A percentile compares a stretch with the other conserved stretches of the same genome.
phyloP scores from a whole-genome alignment of 2,113 vertebrate species.

The Camelus bactrianus region DNA sequence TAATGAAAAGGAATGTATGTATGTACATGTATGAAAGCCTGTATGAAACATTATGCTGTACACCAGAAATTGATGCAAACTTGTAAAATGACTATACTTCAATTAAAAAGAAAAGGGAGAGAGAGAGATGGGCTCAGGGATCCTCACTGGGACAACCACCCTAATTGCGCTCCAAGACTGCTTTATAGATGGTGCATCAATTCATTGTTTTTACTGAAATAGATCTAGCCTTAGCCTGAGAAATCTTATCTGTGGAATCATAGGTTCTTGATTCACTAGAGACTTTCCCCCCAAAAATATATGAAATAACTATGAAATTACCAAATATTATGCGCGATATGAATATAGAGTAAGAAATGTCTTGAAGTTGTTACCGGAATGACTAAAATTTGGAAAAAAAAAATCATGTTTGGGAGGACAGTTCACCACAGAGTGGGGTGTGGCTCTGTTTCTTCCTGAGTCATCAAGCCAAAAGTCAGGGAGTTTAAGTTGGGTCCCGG shows the following conservation, averaged over 20 bases:
- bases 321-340: background rate
- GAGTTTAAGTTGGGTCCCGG: constrained; percentile 34
- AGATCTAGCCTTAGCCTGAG: no score
- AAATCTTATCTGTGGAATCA: no score
- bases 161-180: background rate
- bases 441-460: constrained; percentile 67
- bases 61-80: no score
- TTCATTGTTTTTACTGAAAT: no score
- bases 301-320: background rate
- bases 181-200: rapidly evolving
- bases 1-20: no score
- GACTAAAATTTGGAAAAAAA: constrained; percentile 56
- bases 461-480: constrained; percentile 59
- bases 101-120: no score
- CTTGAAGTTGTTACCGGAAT: constrained; percentile 47
- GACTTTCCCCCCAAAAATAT: background rate
- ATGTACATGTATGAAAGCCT: no score
- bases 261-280: no score
- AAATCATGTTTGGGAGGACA: background rate
- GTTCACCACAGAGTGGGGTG: constrained; percentile 65
- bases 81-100: no score
- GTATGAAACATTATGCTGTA: no score
- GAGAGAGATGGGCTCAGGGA: background rate
- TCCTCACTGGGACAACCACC: no score
- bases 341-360: constrained; percentile 36